These are phyloP conservation scores for Cremastinae sp. DNA, from an alignment of 2,888 invertebrate species.

Conservation along the genomic window DNA sequence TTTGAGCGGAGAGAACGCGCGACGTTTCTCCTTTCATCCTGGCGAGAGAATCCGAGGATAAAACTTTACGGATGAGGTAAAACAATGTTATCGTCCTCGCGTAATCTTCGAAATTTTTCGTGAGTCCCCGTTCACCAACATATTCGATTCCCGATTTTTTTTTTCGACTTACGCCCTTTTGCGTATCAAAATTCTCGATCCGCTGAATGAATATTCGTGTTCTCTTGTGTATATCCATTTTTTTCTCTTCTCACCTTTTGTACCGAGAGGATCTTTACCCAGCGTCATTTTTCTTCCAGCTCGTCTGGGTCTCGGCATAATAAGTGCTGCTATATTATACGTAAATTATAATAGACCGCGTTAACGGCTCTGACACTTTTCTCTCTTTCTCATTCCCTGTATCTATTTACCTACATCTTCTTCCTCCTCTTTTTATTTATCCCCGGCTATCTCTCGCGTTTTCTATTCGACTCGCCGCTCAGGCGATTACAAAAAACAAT, in stretches of 20 bases:
- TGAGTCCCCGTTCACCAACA: slow-evolving; percentile 21
- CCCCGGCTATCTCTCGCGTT: slow-evolving; percentile 21
- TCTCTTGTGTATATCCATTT: too few species aligned
- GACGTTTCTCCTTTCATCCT: slow-evolving; percentile 24
- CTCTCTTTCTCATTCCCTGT: not conserved
- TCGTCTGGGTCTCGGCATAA: slow-evolving; percentile 20
- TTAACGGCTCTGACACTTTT: slow-evolving; percentile 36
- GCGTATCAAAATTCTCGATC: not conserved
- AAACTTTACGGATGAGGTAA: slow-evolving; percentile 69
- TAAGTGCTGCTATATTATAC: slow-evolving; percentile 26
- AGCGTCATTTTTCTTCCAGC: slow-evolving; percentile 12
- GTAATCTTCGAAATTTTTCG: slow-evolving; percentile 67
- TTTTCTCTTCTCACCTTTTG: slow-evolving; percentile 28
- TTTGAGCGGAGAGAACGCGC: slow-evolving; percentile 10
- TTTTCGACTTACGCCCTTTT: slow-evolving; percentile 10
- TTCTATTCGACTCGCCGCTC: not conserved
- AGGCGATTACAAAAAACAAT: slow-evolving; percentile 19
- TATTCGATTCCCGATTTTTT: slow-evolving; percentile 26
- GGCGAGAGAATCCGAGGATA: slow-evolving; percentile 53
- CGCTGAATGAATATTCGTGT: slow-evolving; percentile 3
- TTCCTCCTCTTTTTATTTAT: slow-evolving; percentile 4
- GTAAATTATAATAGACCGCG: slow-evolving; percentile 28
- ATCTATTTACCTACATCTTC: not conserved
- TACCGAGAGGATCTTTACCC: not conserved
- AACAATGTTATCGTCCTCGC: slow-evolving; percentile 74